Evolutionary conservation across 1,140 invertebrate species (phyloP).

Genomic region (Nasonia vitripennis): DNA sequence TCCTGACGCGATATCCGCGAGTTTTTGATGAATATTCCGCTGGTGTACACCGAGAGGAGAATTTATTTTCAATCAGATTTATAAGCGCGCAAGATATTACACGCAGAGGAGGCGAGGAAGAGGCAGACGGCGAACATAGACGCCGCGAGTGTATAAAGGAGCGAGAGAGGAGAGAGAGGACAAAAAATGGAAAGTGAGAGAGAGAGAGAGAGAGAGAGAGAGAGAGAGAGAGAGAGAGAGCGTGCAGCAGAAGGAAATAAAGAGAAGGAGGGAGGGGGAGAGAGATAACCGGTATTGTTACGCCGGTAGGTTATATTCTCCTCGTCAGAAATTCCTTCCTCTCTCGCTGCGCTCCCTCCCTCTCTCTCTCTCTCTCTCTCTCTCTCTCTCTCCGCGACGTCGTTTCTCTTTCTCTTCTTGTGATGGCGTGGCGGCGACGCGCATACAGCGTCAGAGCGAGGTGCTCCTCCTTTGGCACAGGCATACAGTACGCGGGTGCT

Average conservation of each 20-base stretch:
- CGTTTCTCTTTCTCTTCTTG: slow-evolving; percentile 8
- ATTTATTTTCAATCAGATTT: slow-evolving; percentile 36
- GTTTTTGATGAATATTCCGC: not conserved
- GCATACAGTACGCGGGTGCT: slow-evolving; percentile 15
- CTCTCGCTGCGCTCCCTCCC: slow-evolving; percentile 6
- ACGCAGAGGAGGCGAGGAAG: not conserved
- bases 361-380: slow-evolving; percentile 3
- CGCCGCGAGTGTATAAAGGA: slow-evolving; percentile 1
- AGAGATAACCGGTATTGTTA: slow-evolving; percentile 64
- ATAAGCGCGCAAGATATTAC: not conserved
- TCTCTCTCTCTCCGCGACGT: not conserved
- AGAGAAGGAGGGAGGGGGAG: slow-evolving; percentile 48
- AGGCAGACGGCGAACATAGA: not conserved
- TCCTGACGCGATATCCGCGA: not conserved
- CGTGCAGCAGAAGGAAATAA: not conserved
- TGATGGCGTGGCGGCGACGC: too few species aligned
- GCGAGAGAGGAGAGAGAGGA: slow-evolving; percentile 37
- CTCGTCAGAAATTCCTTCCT: slow-evolving; percentile 58
- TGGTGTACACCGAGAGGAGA: not conserved
- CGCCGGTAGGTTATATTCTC: slow-evolving; percentile 59
- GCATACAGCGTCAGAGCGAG: slow-evolving; percentile 9
- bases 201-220: slow-evolving; percentile 16
- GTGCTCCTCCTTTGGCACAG: not conserved
- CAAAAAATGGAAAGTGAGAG: not conserved
- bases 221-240: slow-evolving; percentile 23